Conservation (phyloP, 2,113 vertebrate species). For the Phaethornis superciliosus region DNA sequence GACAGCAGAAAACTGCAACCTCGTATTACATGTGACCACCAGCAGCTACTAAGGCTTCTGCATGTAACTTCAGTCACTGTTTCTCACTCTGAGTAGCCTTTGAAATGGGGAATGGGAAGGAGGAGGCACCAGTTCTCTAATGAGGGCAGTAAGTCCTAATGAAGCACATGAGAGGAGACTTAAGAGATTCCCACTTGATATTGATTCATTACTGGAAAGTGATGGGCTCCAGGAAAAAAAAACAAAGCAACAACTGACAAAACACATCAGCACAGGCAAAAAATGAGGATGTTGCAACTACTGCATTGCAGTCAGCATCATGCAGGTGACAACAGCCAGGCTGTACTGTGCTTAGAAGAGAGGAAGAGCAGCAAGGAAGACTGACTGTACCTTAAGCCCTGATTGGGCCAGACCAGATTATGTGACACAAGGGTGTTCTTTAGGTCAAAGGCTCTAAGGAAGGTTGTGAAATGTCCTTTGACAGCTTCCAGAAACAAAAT, state of each 20-base stretch:
- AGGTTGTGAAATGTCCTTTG: slow-evolving; percentile 52
- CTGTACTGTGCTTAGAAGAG: not conserved
- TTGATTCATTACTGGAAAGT: not conserved
- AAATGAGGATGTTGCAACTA: not conserved
- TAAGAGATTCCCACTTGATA: not conserved
- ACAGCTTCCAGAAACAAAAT: slow-evolving; percentile 56
- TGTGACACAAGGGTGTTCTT: not conserved
- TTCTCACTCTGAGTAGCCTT: not conserved
- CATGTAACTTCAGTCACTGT: not conserved
- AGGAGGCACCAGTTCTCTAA: not conserved
- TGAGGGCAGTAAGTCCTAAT: not conserved
- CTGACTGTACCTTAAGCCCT: not conserved
- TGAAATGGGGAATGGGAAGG: not conserved
- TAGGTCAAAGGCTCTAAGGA: slow-evolving; percentile 31
- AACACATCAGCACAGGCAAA: not conserved
- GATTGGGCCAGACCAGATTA: not conserved
- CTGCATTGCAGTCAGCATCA: not conserved
- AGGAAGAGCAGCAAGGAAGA: slow-evolving; percentile 1
- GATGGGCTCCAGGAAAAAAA: not conserved
- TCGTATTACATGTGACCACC: not conserved
- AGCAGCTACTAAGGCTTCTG: not conserved
- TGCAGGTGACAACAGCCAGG: not conserved
- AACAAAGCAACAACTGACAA: not conserved
- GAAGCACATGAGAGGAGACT: not conserved
- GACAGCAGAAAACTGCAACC: not conserved